Evolutionary conservation across 2,797 vertebrate genomes (phyloP).

Genomic region (Choloepus didactylus): DNA sequence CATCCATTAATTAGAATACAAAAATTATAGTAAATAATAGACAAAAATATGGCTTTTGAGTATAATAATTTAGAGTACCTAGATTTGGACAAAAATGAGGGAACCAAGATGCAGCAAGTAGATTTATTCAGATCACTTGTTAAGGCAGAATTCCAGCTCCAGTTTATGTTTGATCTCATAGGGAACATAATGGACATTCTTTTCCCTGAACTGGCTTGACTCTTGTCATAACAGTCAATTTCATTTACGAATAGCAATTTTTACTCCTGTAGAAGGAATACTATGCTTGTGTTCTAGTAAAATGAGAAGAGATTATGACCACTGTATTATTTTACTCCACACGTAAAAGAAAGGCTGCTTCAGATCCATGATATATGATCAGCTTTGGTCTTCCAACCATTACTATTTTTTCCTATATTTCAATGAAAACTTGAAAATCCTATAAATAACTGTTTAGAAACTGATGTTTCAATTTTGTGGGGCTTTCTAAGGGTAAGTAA

Average conservation of each 20-base stretch:
- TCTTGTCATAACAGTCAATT: background rate
- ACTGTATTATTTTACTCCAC: background rate
- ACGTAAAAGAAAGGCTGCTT: background rate
- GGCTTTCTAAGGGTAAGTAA: slow-evolving; percentile 6
- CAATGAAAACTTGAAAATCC: background rate
- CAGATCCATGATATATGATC: background rate
- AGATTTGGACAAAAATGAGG: background rate
- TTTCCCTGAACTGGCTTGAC: background rate
- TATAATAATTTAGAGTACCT: background rate
- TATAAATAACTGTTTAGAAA: background rate
- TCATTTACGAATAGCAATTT: background rate
- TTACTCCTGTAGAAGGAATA: background rate
- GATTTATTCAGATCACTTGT: background rate
- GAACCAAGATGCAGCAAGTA: background rate
- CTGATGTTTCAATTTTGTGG: background rate
- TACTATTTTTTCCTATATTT: background rate
- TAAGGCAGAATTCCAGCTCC: background rate
- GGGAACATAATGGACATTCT: background rate
- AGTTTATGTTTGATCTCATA: background rate
- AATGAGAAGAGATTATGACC: background rate
- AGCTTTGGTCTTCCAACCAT: background rate
- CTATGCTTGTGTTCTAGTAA: background rate
- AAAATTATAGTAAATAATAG: slow-evolving; percentile 31
- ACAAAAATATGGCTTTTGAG: background rate
- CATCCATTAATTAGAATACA: slow-evolving; percentile 43